These are phyloP conservation scores for Chrysolina oricalcia DNA, from an alignment of 2,888 invertebrate genomes.

Conservation along the genomic window DNA sequence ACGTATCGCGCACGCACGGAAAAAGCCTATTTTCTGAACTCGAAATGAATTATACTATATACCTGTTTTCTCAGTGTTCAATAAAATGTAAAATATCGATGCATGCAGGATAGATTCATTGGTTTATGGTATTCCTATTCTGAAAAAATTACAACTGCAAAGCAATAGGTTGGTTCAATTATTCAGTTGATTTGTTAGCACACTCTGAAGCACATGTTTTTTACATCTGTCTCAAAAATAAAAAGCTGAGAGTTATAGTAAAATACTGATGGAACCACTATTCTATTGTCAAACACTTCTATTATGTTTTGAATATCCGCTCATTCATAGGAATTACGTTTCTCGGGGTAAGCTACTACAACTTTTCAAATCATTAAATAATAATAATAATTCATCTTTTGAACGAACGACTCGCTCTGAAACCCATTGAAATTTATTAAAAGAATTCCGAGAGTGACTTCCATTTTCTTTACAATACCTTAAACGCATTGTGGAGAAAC, in stretches of 20 bases:
- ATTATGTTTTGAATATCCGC: background rate
- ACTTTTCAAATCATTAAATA: background rate
- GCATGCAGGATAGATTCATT: too few species aligned
- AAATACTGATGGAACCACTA: background rate
- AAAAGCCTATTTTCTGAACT: too few species aligned
- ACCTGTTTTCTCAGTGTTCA: too few species aligned
- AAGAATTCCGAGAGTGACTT: constrained; percentile 36
- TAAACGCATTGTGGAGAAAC: constrained; percentile 39
- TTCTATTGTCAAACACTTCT: background rate
- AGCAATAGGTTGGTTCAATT: too few species aligned
- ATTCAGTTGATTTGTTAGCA: too few species aligned
- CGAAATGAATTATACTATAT: too few species aligned
- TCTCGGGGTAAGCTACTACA: background rate
- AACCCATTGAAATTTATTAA: constrained; percentile 34
- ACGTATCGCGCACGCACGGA: too few species aligned
- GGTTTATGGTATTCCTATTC: too few species aligned
- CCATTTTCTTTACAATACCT: constrained; percentile 31
- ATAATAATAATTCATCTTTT: background rate
- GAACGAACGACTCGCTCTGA: constrained; percentile 6
- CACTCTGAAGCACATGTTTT: too few species aligned
- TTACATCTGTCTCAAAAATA: too few species aligned
- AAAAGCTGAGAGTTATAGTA: background rate
- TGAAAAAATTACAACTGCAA: too few species aligned
- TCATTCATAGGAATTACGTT: constrained; percentile 4
- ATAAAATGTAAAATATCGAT: too few species aligned